phyloP scores from a whole-genome alignment of 2,888 invertebrate genomes.

The Agrotis segetum region DNA sequence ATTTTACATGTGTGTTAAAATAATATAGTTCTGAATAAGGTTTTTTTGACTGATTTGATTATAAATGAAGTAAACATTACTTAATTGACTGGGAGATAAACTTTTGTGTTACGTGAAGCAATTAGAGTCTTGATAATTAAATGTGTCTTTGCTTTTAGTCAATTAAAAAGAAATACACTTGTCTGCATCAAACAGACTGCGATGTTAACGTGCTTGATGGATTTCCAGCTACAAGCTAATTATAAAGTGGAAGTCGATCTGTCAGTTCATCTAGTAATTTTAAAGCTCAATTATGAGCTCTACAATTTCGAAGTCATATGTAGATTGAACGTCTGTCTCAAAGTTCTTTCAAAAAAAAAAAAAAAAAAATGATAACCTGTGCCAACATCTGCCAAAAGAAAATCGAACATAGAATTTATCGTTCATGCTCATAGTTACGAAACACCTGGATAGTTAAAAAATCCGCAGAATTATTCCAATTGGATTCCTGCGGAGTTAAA shows the following conservation, averaged over 20 bases:
- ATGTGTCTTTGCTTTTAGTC: too few species aligned
- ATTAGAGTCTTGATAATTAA: too few species aligned
- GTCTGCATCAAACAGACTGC: too few species aligned
- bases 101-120: too few species aligned
- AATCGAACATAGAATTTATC: background rate
- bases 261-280: background rate
- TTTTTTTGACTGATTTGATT: too few species aligned
- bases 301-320: background rate
- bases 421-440: constrained; percentile 13
- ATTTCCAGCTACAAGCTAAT: background rate
- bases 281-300: background rate
- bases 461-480: constrained; percentile 56
- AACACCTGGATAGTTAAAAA: constrained; percentile 37
- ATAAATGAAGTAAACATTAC: too few species aligned
- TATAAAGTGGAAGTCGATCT: background rate
- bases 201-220: too few species aligned
- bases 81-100: background rate
- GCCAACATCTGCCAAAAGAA: background rate
- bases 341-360: too few species aligned
- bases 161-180: too few species aligned
- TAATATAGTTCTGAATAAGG: background rate
- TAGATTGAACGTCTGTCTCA: background rate
- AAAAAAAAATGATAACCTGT: background rate
- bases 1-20: background rate
- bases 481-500: constrained; percentile 62